These are phyloP conservation scores for Sialis fuliginosa DNA, from an alignment of 2,888 invertebrate genomes.

Conservation along the genomic window DNA sequence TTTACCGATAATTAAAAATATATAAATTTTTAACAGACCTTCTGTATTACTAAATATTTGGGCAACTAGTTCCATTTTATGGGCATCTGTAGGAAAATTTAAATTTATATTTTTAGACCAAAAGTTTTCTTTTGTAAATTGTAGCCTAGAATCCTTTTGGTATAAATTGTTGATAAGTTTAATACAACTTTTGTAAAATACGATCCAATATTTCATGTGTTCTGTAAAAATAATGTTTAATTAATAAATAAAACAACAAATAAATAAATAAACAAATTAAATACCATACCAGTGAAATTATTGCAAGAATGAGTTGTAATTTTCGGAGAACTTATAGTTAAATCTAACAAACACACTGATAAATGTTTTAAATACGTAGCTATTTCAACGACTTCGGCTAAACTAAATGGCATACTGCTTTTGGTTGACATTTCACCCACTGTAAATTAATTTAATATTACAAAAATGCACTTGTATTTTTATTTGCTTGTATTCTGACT, in stretches of 20 bases:
- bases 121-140: conserved; percentile 4
- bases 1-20: not conserved
- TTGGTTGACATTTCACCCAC: conserved; percentile 5
- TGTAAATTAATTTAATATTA: not conserved
- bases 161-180: conserved; percentile 5
- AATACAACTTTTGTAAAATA: conserved; percentile 5
- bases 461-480: not conserved
- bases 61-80: conserved; percentile 5
- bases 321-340: conserved; percentile 47
- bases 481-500: too few relatives aligned
- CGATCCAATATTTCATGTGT: conserved; percentile 4
- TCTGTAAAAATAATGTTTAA: conserved; percentile 2
- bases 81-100: conserved; percentile 5
- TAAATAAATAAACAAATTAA: not conserved
- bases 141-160: conserved; percentile 5
- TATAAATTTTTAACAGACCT: not conserved
- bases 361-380: conserved; percentile 59
- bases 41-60: conserved; percentile 1
- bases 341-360: conserved; percentile 67
- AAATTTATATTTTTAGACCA: conserved; percentile 5
- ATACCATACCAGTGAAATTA: not conserved
- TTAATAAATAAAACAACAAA: not conserved
- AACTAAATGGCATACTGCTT: conserved; percentile 47
- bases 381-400: conserved; percentile 51
- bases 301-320: not conserved